A percentile compares a stretch with the other conserved stretches of the same genome.
These are phyloP conservation scores for Epinephelus lanceolatus DNA, from an alignment of 2,113 vertebrate genomes.

Conservation along the genomic window DNA sequence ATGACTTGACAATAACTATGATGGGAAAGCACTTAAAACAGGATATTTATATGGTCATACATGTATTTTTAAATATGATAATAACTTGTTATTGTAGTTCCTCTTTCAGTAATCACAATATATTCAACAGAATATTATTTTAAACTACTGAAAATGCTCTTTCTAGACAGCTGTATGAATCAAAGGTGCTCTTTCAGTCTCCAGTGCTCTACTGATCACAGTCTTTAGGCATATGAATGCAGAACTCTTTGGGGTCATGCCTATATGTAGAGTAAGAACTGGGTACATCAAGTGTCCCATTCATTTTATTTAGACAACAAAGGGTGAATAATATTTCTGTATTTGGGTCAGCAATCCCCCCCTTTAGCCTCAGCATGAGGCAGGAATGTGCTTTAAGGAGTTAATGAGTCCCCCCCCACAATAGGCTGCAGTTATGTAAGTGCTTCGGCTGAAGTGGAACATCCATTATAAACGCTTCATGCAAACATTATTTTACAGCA, in stretches of 20 bases:
- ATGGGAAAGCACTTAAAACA: background rate
- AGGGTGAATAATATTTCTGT: background rate
- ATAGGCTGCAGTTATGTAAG: conserved; percentile 19
- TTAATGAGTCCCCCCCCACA: conserved; percentile 22
- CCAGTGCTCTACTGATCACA: background rate
- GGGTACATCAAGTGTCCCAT: background rate
- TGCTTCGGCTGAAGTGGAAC: background rate
- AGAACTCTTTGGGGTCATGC: background rate
- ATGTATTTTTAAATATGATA: background rate
- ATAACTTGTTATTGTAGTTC: too few species aligned
- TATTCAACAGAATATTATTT: background rate
- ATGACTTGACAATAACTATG: background rate
- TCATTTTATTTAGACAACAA: background rate
- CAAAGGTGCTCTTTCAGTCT: background rate
- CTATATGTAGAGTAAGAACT: background rate
- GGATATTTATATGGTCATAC: background rate
- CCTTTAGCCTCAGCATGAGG: conserved; percentile 3
- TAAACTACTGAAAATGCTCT: background rate
- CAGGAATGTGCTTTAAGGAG: conserved; percentile 43
- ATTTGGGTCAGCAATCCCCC: conserved; percentile 41
- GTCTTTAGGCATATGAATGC: background rate
- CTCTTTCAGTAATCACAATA: background rate
- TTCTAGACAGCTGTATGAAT: background rate
- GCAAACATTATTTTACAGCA: background rate
- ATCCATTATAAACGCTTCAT: conserved; percentile 19